Base-by-base conservation (phyloP, 2,113 vertebrate species). In the Nothocercus nigrocapillus region DNA sequence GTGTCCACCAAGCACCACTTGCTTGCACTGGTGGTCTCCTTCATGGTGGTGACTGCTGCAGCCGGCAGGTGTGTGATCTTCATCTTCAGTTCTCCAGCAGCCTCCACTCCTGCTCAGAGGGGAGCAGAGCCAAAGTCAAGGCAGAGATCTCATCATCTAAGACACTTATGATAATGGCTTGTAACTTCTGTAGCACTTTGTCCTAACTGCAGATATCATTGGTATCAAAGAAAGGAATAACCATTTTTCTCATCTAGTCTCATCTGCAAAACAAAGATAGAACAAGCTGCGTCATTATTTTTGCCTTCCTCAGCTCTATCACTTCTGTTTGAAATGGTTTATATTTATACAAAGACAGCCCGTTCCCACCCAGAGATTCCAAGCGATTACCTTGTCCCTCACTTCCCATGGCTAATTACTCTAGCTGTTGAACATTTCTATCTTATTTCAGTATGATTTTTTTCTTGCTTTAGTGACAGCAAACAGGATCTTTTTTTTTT, bases 381-480 rank as follows among this genome's bases (percentile, higher is more conserved):
- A 27, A 11, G n/a, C 7, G n/a, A 49, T 36, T 45, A 45, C 30
- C 22, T 45, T 45, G 42, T 68, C 27, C 63, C 22, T 92, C 47
- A 63, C 42, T 92, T 86, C 69, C 79, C 56, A 61, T 88, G 54
- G 59, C 75, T 85, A 61, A 90, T 90, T 75, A 86, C 25, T 54
- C 51, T 51, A 91, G 66, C 40, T 56, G 68, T 81, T 83, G 27
- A 79, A 66, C 7, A 64, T 64, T 32, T 72, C 28, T 34, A 51
- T 85, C 18, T 66, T 36, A 20, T 59, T 88, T 94, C 54, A 45
- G 13, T 28, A 25, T 16, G 19, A 32, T 13, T 58, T 58, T 85
- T 90, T 67, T 90, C 9, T 77, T 68, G 73, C n/a, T 85, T 91
- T 0, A 0, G 38, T 67, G 61, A 53, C 59, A 91, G 45, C 22